Percentiles rank a stretch among this genome's conserved stretches.
Conservation (phyloP, 2,888 invertebrate species). For the Emmelina monodactyla region DNA sequence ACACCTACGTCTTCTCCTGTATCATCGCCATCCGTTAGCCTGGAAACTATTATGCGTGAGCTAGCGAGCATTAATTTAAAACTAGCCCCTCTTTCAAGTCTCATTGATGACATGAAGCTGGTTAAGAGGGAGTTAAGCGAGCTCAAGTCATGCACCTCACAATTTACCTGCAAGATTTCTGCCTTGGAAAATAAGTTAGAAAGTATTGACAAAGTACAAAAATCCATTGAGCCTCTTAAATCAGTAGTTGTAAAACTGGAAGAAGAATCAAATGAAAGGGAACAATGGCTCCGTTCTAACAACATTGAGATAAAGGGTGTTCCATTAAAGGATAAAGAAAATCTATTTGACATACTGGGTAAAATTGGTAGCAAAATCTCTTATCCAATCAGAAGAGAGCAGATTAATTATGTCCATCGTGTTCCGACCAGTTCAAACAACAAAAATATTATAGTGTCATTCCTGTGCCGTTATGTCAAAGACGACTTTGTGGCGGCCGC, state of each 20-base stretch:
- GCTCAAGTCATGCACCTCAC: too few relatives aligned
- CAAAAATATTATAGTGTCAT: neutral
- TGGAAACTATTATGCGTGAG: too few relatives aligned
- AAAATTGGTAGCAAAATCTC: slow-evolving; percentile 3
- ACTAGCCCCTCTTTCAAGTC: too few relatives aligned
- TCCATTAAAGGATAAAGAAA: slow-evolving; percentile 3
- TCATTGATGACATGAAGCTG: too few relatives aligned
- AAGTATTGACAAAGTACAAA: neutral
- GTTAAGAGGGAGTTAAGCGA: too few relatives aligned
- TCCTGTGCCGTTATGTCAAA: neutral
- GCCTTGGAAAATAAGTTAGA: neutral
- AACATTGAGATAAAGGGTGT: slow-evolving; percentile 8
- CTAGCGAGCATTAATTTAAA: too few relatives aligned
- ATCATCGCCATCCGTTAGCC: too few relatives aligned
- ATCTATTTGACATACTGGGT: slow-evolving; percentile 4
- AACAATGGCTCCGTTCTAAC: slow-evolving; percentile 3
- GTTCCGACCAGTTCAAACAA: neutral
- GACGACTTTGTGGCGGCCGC: neutral
- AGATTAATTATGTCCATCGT: neutral
- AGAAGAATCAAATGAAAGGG: slow-evolving; percentile 2
- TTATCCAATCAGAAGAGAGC: neutral
- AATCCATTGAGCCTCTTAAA: neutral
- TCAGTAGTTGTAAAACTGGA: neutral
- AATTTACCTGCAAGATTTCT: neutral
- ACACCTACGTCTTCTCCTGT: too few relatives aligned